phyloP scores from a whole-genome alignment of 2,888 invertebrate species.

The Omphaloscelis lunosa region DNA sequence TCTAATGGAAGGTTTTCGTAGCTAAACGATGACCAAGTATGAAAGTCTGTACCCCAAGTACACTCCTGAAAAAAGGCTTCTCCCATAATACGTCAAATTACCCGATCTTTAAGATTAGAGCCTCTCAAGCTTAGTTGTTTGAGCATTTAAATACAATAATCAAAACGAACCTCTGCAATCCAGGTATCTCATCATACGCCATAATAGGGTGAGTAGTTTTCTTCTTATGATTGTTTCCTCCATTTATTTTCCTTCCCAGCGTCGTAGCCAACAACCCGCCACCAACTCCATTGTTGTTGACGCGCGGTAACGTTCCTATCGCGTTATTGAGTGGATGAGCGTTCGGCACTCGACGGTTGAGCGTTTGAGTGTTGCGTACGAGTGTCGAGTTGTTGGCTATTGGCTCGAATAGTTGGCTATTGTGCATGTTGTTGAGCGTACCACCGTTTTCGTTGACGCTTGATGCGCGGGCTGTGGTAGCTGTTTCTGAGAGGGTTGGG shows the following conservation, averaged over 20 bases:
- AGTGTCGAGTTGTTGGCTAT: constrained; percentile 79
- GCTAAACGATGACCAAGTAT: background rate
- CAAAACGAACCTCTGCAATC: constrained; percentile 83
- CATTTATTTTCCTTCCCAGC: constrained; percentile 89
- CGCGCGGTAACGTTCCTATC: constrained; percentile 86
- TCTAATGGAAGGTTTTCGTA: background rate
- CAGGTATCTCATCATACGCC: constrained; percentile 91
- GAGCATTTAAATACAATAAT: background rate
- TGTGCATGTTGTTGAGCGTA: constrained; percentile 80
- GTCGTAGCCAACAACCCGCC: constrained; percentile 83
- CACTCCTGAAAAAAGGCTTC: background rate
- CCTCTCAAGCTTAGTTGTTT: background rate
- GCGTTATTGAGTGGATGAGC: constrained; percentile 86
- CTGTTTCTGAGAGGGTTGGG: constrained; percentile 95
- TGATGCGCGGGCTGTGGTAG: constrained; percentile 95
- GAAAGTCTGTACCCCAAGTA: background rate
- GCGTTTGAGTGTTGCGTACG: constrained; percentile 85
- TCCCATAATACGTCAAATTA: background rate
- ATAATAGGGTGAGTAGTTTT: constrained; percentile 88
- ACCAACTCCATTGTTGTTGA: constrained; percentile 81
- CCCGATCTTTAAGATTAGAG: background rate
- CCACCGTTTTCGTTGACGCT: constrained; percentile 90
- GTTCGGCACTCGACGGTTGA: constrained; percentile 82
- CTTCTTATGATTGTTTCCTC: constrained; percentile 88
- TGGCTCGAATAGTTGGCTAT: constrained; percentile 76